Base-by-base conservation (phyloP, 2,113 vertebrate species). In the Paratilapia polleni region DNA sequence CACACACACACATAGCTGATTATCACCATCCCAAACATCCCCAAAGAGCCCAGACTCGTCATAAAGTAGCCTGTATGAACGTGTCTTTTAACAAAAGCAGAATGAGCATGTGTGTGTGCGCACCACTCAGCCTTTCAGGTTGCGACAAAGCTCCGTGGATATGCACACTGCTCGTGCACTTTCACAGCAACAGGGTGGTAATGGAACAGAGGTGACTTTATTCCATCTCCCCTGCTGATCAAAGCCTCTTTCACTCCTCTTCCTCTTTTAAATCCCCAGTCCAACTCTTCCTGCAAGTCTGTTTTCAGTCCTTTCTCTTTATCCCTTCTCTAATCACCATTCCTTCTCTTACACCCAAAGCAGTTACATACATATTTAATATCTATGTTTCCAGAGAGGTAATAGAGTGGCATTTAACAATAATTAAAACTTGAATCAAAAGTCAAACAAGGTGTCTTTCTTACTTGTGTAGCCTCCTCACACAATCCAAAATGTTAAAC, bases 191-290 rank as follows among this genome's bases (percentile, higher is more conserved):
- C 81, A 78, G 76, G 62, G 43, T 75, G 83, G 63, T 87, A 89
- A 91, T 80, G 70, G 81, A 89, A 88, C 82, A 91, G 59, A 81
- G 81, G 88, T 84, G 91, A 92, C 87, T 93, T 90, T 81, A 90
- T 76, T 81, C 77, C 79, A 81, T 87, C 76, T 59, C 73, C 57
- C 52, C 78, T 3, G 49, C 82, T 85, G 84, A 93, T 91, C 89
- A 91, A 90, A 93, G 87, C 43, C 86, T 81, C 89, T 83, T 83
- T 89, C 79, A 74, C 90, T 49, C 77, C 77, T 81, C 62, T 68
- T 57, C 58, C 80, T 82, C 75, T 73, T 90, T 79, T 78, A 85
- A 89, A 79, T 82, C 82, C 77, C 11, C 60, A 0, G n/a, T 63
- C 31, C 64, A 24, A 59, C 81, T 82, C 83, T 61, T 79, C 43